Conservation (phyloP, 2,888 invertebrate species). For the Cacoxenus indagator region DNA sequence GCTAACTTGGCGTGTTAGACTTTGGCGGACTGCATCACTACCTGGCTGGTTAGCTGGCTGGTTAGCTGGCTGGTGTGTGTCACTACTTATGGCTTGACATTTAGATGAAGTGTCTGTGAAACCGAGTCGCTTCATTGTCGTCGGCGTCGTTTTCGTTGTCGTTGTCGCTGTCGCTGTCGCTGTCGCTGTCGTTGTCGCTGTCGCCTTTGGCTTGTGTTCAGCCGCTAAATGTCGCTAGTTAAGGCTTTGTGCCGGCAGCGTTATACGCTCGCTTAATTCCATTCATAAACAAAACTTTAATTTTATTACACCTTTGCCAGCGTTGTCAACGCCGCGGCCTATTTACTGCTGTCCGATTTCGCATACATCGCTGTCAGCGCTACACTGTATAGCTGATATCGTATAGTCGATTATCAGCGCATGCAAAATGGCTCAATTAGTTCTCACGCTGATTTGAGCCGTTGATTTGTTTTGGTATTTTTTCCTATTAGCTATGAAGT, state of each 20-base stretch:
- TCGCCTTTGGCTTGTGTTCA: neutral
- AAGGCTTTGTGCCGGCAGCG: conserved; percentile 14
- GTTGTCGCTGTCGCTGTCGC: conserved; percentile 42
- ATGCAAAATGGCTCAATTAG: conserved; percentile 64
- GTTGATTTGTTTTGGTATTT: neutral
- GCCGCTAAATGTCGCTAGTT: conserved; percentile 8
- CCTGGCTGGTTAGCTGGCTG: conserved; percentile 24
- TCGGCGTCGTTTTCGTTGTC: conserved; percentile 23
- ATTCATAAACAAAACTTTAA: conserved; percentile 68
- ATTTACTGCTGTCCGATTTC: conserved; percentile 22
- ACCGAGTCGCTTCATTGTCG: conserved; percentile 46
- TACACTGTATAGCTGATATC: neutral
- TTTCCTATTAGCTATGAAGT: neutral
- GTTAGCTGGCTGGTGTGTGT: conserved; percentile 51
- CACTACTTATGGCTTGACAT: conserved; percentile 68
- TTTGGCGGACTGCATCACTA: neutral
- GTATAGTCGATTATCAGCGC: conserved; percentile 52
- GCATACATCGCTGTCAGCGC: conserved; percentile 1
- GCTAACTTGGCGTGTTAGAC: conserved; percentile 1
- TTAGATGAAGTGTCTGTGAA: conserved; percentile 69
- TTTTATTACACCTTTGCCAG: conserved; percentile 55
- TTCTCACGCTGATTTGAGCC: conserved; percentile 47
- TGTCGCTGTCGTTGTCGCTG: conserved; percentile 44
- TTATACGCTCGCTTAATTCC: conserved; percentile 62
- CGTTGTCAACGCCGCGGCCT: conserved; percentile 45